Evolutionary conservation across 1,140 invertebrate genomes (phyloP), one percentile per base, ranked within the genome.

Genomic region (Leptinotarsa defecta): DNA sequence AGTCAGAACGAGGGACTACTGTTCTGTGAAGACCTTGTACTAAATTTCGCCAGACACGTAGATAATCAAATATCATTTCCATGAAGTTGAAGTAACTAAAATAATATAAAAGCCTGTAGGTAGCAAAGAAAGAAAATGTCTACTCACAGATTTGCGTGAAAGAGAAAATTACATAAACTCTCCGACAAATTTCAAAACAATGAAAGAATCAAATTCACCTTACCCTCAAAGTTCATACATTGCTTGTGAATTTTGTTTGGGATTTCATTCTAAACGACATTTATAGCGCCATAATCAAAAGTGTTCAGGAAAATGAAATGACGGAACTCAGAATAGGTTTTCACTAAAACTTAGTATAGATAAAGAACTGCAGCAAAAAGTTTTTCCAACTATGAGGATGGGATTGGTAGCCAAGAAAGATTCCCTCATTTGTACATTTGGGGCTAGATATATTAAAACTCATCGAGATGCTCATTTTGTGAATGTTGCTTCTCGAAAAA

Each of bases 261-360:
- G 8, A 13, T 52, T 52, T 17, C 48, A 81, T 15, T 77, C 75
- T n/a, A 63, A 79, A 71, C 64, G 78, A n/a, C 80, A 75, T 13
- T 62, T 81, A n/a, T 79, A 76, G 13, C 74, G 73, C 48, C 77
- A 80, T 61, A 27, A 79, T 52, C 77, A 79, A 73, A n/a, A 71
- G 52, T 71, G 79, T n/a, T 57, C 48, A 22, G 48, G 49, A 48
- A 69, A n/a, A 22, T 34, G 48, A 57, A 48, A 77, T 48, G 13
- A 52, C 34, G 65, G 68, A 43, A 64, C 48, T 6, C 65, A 72
- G 69, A 74, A 43, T 15, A 34, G 20, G 43, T 24, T 74, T 48
- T 20, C 70, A 34, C 62, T 13, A 13, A 70, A 77, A 52, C 34
- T 69, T n/a, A 68, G 19, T 48, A 65, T 64, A 4, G 74, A 77